These are phyloP conservation scores for Pluvialis apricaria DNA, from an alignment of 2,113 vertebrate species.

Conservation along the genomic window DNA sequence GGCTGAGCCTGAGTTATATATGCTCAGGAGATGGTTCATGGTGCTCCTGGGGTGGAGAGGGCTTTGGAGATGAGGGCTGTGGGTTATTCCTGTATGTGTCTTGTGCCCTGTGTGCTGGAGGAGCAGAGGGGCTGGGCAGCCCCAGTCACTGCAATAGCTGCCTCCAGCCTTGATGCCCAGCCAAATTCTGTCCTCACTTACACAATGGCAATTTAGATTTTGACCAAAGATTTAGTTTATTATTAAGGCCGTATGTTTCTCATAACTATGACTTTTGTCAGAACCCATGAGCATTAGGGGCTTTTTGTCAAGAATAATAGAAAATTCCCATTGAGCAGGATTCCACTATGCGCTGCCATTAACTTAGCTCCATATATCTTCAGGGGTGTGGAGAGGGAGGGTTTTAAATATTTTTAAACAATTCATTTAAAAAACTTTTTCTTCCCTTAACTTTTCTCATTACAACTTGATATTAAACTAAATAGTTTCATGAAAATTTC, in stretches of 20 bases:
- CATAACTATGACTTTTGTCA: not conserved
- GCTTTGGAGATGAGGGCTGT: not conserved
- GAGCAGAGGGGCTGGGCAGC: not conserved
- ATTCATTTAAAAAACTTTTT: not conserved
- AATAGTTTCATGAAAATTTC: not conserved
- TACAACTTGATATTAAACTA: conserved; percentile 13
- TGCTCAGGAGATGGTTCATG: not conserved
- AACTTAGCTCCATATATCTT: conserved; percentile 41
- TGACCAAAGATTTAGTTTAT: not conserved
- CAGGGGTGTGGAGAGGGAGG: not conserved
- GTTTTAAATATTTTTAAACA: conserved; percentile 35
- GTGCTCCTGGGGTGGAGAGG: not conserved
- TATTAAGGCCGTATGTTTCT: conserved; percentile 40
- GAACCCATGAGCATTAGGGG: not conserved
- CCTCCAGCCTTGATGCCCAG: not conserved
- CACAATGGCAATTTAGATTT: not conserved
- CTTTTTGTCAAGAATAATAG: conserved; percentile 36
- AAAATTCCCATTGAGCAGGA: conserved; percentile 27
- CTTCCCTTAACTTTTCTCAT: conserved; percentile 2
- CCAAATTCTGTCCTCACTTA: not conserved
- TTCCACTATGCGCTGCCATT: not conserved
- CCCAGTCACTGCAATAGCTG: not conserved
- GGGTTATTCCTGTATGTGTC: too few species aligned
- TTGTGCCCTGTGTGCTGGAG: not conserved
- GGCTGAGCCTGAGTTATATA: not conserved